These are phyloP conservation scores for Elachura formosa DNA, from an alignment of 2,113 vertebrate genomes.

Conservation along the genomic window DNA sequence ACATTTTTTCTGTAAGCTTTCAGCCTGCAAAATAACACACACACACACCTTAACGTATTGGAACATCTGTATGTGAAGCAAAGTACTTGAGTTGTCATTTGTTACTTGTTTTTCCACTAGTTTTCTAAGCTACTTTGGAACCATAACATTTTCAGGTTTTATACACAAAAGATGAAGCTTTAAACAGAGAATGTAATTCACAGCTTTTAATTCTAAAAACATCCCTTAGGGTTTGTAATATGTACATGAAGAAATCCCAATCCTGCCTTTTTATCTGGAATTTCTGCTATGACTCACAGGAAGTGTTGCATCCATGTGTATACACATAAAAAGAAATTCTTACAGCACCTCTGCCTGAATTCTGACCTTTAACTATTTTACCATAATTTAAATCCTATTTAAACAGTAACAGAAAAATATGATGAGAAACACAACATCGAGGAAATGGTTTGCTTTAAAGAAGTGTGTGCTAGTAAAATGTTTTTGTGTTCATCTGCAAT, in stretches of 20 bases:
- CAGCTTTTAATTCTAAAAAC: background rate
- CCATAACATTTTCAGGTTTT: background rate
- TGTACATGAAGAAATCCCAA: background rate
- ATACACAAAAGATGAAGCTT: background rate
- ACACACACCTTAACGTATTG: background rate
- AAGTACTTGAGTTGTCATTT: background rate
- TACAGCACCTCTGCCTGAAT: background rate
- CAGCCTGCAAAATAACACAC: slow-evolving; percentile 78
- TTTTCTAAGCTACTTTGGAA: background rate
- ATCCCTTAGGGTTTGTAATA: background rate
- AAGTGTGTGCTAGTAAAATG: background rate
- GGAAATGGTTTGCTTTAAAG: background rate
- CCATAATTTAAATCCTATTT: background rate
- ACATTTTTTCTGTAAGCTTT: slow-evolving; percentile 95
- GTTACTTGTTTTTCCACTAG: background rate
- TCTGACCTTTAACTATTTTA: background rate
- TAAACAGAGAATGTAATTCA: background rate
- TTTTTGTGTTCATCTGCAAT: background rate
- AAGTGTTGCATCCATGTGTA: background rate
- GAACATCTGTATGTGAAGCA: background rate
- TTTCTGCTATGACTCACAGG: background rate
- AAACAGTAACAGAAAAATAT: background rate
- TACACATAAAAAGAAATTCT: background rate
- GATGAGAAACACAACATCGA: background rate
- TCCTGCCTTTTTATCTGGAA: background rate